Base-by-base conservation (phyloP, 2,888 invertebrate species). In the Alloplasta piceator region DNA sequence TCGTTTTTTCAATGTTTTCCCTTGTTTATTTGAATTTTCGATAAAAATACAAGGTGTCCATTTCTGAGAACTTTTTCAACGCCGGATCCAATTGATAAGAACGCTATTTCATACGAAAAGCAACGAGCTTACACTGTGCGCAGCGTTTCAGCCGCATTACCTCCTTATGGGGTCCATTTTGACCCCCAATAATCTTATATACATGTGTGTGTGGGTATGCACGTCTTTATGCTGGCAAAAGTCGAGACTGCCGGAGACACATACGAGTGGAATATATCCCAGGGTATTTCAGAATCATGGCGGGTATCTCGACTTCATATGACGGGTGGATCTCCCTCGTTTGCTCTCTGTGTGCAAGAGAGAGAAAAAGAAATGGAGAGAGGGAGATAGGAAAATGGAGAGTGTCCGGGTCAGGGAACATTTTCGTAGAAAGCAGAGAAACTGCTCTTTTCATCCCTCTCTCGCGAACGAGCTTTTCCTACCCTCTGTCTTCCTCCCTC, bases 391-490 rank as follows among this genome's bases (percentile, higher is more conserved):
- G 39, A 16, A 10, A 38, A 48, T 6, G 36, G 55, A 56, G 26
- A 36, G 50, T n/a, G 14, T 41, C 16, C 50, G 12, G 64, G 66
- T 68, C 66, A 52, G 60, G 55, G 77, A 67, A 78, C 78, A 78
- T 63, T 82, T 81, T 81, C 78, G 55, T 36, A 60, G 66, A 26
- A 26, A 70, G 78, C 67, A 67, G 72, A 46, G 64, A 68, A 78
- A 78, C 46, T 26, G 26, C 26, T 26, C 26, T 26, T 26, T 26
- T 26, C 26, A 26, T 26, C 26, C 26, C 26, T 26, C 43, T 10
- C 41, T 43, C 50, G 63, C 58, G 41, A 55, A 75, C 64, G 77
- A 76, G 80, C 67, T 73, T 77, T 66, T 26, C 26, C 56, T 26
- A 3, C 26, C 26, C 26, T 26, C 26, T 26, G 26, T 26, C 26